Conservation (phyloP, 2,113 vertebrate species). For the Salminus brasiliensis region DNA sequence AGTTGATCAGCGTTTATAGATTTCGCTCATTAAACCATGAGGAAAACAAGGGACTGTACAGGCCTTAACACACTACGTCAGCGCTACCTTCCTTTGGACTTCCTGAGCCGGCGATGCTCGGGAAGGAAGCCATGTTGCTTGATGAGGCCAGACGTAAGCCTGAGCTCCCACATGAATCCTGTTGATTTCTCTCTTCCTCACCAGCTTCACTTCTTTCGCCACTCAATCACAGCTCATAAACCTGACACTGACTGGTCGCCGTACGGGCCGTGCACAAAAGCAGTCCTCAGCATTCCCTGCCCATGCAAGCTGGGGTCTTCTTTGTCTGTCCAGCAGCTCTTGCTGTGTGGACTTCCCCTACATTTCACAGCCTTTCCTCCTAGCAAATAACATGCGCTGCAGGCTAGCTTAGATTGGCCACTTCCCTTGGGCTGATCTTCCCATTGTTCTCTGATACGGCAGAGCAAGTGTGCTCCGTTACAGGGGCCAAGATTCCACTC, state of each 20-base stretch:
- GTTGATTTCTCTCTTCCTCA: neutral
- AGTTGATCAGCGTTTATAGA: no score
- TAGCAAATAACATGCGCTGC: conserved; percentile 62
- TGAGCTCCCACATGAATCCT: conserved; percentile 37
- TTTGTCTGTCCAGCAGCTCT: conserved; percentile 68
- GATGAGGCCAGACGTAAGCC: conserved; percentile 55
- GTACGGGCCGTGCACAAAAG: neutral
- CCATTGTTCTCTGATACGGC: conserved; percentile 37
- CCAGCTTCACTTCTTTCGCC: conserved; percentile 9
- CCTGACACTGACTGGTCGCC: neutral
- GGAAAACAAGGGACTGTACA: conserved; percentile 7
- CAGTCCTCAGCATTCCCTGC: neutral
- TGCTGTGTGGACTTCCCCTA: conserved; percentile 69
- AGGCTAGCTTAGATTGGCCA: conserved; percentile 66
- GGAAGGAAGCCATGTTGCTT: conserved; percentile 60
- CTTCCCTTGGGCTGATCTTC: conserved; percentile 61
- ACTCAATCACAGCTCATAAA: neutral
- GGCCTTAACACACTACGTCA: conserved; percentile 51
- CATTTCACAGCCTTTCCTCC: conserved; percentile 76
- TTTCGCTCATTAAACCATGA: neutral
- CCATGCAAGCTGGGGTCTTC: conserved; percentile 44
- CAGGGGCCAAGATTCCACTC: neutral
- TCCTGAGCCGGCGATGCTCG: conserved; percentile 56
- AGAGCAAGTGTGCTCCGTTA: neutral
- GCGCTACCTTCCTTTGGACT: conserved; percentile 59